These are phyloP conservation scores for Polyodon spathula DNA, from an alignment of 2,113 vertebrate genomes.

Conservation along the genomic window DNA sequence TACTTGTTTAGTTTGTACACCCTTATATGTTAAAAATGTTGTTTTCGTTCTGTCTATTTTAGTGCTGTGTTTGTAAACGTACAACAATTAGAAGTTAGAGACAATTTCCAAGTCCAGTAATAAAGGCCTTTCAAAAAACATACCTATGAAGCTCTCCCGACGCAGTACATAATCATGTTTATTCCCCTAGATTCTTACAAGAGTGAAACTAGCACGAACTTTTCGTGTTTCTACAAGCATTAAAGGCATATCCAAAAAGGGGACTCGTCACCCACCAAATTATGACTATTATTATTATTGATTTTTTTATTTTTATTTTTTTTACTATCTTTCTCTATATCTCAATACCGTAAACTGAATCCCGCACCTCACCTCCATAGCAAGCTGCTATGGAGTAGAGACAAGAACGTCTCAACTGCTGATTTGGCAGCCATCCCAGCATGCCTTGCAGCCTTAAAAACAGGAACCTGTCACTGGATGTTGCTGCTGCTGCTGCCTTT, in stretches of 20 bases:
- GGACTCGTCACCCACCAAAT: constrained; percentile 63
- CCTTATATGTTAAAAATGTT: constrained; percentile 93
- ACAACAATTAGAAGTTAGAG: constrained; percentile 95
- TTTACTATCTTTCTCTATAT: constrained; percentile 20
- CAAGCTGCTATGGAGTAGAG: constrained; percentile 68
- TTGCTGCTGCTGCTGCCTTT: constrained; percentile 79
- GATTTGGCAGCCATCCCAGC: constrained; percentile 49
- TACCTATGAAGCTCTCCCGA: constrained; percentile 46
- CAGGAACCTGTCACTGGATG: constrained; percentile 80
- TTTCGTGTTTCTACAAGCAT: constrained; percentile 75
- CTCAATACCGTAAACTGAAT: constrained; percentile 70
- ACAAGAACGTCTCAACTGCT: constrained; percentile 59
- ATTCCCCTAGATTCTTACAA: constrained; percentile 59
- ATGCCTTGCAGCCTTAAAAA: constrained; percentile 54
- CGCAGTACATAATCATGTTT: constrained; percentile 61
- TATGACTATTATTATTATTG: constrained; percentile 56
- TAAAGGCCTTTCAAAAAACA: constrained; percentile 76
- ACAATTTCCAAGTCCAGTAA: constrained; percentile 86
- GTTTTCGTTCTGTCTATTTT: constrained; percentile 84
- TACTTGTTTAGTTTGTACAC: constrained; percentile 99
- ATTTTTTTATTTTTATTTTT: constrained; percentile 52
- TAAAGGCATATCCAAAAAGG: constrained; percentile 89
- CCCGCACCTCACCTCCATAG: constrained; percentile 65
- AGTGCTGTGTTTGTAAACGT: constrained; percentile 99
- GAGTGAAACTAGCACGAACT: constrained; percentile 67